Base-by-base conservation (phyloP, 2,797 vertebrate genomes). In the Takifugu rubripes region DNA sequence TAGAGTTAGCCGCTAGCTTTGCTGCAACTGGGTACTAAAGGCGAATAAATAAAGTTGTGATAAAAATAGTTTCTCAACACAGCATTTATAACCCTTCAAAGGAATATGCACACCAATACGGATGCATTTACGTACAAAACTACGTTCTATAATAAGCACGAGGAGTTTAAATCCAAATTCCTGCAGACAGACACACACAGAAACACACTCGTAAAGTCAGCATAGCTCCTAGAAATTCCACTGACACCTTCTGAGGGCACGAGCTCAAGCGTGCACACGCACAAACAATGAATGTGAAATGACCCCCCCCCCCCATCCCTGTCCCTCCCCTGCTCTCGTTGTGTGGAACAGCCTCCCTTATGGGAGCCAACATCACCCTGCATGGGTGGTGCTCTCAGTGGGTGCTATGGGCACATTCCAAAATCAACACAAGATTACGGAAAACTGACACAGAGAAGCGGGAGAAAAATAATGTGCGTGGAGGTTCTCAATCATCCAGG, bases 321-420 rank as follows among this genome's bases (percentile, higher is more conserved):
- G 47, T 72, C 75, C 76, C 77, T 72, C 64, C 79, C 74, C 68
- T 60, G 59, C 55, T 84, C 86, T 87, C 85, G 77, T 86, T 87
- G 85, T 89, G 82, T 82, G 82, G 79, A 83, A 75, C 72, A 70
- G 71, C 79, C 81, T 82, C 74, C 72, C 82, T 87, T 87, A 88
- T 85, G 84, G 84, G 87, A 90, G 72, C 77, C 75, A 75, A 84
- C 84, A 86, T 88, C 84, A 88, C 79, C 78, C 87, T 85, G 88
- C 70, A 52, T 52, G 70, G 81, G 62, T 61, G 68, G 66, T 75
- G 71, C 63, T 80, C 83, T 82, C 79, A 75, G 79, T 27, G 67
- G 85, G 83, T 78, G 82, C 67, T 71, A 77, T 65, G 62, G 70
- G 72, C 68, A 84, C 85, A 79, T 82, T 85, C 83, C 78, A 70